A percentile compares a stretch with the other conserved stretches of the same genome.
phyloP scores from a whole-genome alignment of 23 tunicate species.

The Diplosoma virens region DNA sequence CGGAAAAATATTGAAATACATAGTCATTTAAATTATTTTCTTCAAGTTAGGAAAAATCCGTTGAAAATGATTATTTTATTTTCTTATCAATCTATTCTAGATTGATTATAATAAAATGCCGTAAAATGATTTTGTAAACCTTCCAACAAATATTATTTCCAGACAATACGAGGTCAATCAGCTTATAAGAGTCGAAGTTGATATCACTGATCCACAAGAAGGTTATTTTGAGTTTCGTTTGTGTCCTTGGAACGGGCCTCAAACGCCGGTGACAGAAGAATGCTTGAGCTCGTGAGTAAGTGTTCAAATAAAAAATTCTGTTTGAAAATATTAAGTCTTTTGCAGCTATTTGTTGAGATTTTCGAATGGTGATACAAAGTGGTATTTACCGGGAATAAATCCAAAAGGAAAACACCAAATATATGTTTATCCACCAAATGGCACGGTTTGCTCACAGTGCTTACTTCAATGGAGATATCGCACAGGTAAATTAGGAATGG shows the following conservation, averaged over 20 bases:
- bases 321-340: too few species aligned
- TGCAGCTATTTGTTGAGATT: background rate
- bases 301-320: too few species aligned
- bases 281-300: background rate
- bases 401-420: background rate
- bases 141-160: too few species aligned
- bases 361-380: background rate
- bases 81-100: too few species aligned
- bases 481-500: too few species aligned
- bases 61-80: too few species aligned
- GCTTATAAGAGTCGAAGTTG: background rate
- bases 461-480: slow-evolving; percentile 73
- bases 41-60: too few species aligned
- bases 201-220: background rate
- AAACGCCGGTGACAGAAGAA: background rate
- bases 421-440: slow-evolving; percentile 28
- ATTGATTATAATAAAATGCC: too few species aligned
- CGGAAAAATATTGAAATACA: too few species aligned
- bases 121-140: too few species aligned
- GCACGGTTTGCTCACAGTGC: slow-evolving; percentile 56
- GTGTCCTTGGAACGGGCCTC: slow-evolving; percentile 3
- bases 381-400: slow-evolving; percentile 6
- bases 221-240: slow-evolving; percentile 17
- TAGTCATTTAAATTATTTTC: too few species aligned
- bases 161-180: background rate